Percentiles rank a stretch among this genome's conserved stretches.
Evolutionary conservation across 2,888 invertebrate species (phyloP).

Genomic region (Deroplatys truncata): DNA sequence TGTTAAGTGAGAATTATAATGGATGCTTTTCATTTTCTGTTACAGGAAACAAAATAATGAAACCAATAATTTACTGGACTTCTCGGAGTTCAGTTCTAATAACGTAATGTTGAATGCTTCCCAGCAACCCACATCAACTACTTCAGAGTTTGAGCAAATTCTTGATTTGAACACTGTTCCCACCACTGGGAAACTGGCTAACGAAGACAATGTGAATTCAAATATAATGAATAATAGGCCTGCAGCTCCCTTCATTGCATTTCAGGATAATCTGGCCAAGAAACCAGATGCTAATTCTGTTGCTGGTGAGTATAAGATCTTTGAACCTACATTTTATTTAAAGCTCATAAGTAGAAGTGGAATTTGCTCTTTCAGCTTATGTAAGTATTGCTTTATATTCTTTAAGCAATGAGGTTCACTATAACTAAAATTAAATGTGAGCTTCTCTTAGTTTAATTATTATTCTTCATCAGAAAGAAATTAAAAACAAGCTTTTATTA

Average conservation of each 20-base stretch:
- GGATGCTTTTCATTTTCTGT: conserved; percentile 7
- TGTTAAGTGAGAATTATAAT: not conserved
- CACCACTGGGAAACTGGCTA: conserved; percentile 26
- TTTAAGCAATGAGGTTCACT: no score
- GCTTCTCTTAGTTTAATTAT: no score
- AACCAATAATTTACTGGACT: conserved; percentile 50
- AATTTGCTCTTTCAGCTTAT: no score
- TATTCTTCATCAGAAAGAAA: no score
- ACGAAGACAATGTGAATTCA: conserved; percentile 31
- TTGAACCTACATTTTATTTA: not conserved
- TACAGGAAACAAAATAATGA: conserved; percentile 51
- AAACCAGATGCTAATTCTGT: conserved; percentile 32
- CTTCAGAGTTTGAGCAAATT: conserved; percentile 27
- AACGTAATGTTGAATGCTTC: conserved; percentile 19
- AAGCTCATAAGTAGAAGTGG: no score
- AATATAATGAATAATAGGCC: conserved; percentile 30
- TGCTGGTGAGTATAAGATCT: conserved; percentile 23
- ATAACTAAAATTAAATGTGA: no score
- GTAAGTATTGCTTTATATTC: no score
- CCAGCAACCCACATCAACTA: conserved; percentile 20
- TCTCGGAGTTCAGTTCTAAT: conserved; percentile 40
- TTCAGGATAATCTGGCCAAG: conserved; percentile 35
- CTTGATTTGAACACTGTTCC: conserved; percentile 11
- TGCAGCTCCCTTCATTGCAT: conserved; percentile 33
- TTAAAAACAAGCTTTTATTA: no score